Conservation (phyloP, 2,113 vertebrate species). For the Sminthopsis crassicaudata region DNA sequence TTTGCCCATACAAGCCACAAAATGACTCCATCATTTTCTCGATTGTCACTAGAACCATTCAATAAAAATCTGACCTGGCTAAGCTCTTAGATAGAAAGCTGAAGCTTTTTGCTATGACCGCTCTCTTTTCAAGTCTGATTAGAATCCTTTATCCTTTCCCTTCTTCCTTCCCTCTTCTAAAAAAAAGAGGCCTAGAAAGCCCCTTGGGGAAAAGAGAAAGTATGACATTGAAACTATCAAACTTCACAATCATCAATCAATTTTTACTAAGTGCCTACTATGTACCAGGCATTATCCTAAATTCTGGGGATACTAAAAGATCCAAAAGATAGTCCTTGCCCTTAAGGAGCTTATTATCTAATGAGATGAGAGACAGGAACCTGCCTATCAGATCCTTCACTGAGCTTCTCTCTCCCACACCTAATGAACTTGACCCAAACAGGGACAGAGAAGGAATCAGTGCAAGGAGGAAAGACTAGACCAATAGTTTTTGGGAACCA, state of each 20-base stretch:
- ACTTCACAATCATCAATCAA: not conserved
- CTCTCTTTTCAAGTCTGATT: not conserved
- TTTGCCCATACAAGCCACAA: not conserved
- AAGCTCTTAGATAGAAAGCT: not conserved
- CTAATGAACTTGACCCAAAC: not conserved
- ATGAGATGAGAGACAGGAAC: not conserved
- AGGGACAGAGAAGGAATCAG: no score
- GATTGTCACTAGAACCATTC: not conserved
- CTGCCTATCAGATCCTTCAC: not conserved
- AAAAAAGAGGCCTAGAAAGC: not conserved
- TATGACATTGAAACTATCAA: not conserved
- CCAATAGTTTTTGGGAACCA: no score
- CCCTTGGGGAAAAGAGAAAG: not conserved
- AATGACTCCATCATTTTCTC: not conserved
- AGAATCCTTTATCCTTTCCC: not conserved
- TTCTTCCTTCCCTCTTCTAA: not conserved
- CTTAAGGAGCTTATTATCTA: not conserved
- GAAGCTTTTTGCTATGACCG: not conserved
- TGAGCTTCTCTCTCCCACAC: not conserved
- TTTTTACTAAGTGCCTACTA: not conserved
- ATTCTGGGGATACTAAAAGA: not conserved
- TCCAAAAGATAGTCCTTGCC: not conserved
- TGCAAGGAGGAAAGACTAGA: no score
- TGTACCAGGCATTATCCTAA: not conserved
- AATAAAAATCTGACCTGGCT: not conserved